A percentile compares a stretch with the other conserved stretches of the same genome.
phyloP scores from a whole-genome alignment of 2,888 invertebrate species.

The Leucania comma region DNA sequence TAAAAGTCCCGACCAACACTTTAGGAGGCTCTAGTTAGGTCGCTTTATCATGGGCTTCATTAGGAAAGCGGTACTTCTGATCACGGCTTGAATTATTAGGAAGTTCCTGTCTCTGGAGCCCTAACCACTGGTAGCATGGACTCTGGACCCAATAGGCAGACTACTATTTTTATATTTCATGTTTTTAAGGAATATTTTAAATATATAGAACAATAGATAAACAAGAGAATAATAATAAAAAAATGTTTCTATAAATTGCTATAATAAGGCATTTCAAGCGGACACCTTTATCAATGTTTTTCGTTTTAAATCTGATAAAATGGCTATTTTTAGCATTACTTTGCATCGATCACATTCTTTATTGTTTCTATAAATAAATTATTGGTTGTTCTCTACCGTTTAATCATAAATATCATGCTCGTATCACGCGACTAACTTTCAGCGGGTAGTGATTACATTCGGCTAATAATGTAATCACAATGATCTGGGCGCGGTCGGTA shows the following conservation, averaged over 20 bases:
- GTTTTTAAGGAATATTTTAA: too few species aligned
- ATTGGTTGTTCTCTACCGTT: neutral
- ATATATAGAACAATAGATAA: too few species aligned
- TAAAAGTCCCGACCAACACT: too few species aligned
- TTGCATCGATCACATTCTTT: constrained; percentile 5
- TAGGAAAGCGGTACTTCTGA: too few species aligned
- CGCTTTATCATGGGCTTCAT: too few species aligned
- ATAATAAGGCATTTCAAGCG: constrained; percentile 1
- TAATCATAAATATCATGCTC: constrained; percentile 15
- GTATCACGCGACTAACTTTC: constrained; percentile 10
- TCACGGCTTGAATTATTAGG: too few species aligned
- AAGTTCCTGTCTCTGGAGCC: too few species aligned
- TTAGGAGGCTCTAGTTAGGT: too few species aligned
- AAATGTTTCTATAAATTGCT: constrained; percentile 10
- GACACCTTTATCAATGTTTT: constrained; percentile 29
- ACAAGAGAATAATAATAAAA: neutral
- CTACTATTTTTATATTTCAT: too few species aligned
- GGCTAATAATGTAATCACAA: neutral
- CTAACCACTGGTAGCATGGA: too few species aligned
- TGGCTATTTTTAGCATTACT: constrained; percentile 29
- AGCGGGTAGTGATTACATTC: constrained; percentile 19
- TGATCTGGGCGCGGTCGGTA: neutral
- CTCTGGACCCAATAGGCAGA: too few species aligned
- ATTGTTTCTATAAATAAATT: constrained; percentile 43
- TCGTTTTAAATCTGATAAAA: constrained; percentile 35